phyloP scores from a whole-genome alignment of 2,113 vertebrate species.

The Noturus placidus region DNA sequence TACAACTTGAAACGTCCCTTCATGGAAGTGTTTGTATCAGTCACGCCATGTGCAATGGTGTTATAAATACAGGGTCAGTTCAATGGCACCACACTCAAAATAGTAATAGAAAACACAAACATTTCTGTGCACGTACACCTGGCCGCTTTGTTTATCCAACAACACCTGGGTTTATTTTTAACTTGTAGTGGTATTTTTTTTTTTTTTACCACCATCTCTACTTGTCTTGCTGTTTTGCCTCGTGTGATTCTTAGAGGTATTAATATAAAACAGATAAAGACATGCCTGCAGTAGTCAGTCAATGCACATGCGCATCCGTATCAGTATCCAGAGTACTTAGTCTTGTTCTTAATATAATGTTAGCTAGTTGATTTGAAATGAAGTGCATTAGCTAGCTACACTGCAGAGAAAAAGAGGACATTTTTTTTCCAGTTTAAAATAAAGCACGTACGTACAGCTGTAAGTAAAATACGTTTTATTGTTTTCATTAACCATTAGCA shows the following conservation, averaged over 20 bases:
- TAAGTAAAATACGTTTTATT: neutral
- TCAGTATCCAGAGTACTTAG: neutral
- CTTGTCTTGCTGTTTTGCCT: neutral
- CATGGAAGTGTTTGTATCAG: constrained; percentile 42
- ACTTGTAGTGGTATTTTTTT: neutral
- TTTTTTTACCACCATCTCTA: constrained; percentile 16
- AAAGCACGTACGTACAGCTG: neutral
- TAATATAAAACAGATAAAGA: neutral
- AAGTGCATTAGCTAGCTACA: neutral
- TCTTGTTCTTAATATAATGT: neutral
- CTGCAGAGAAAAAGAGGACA: neutral
- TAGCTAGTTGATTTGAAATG: neutral
- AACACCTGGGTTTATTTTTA: constrained; percentile 25
- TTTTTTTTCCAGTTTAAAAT: neutral
- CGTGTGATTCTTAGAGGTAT: constrained; percentile 28
- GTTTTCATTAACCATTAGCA: neutral
- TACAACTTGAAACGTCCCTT: constrained; percentile 10
- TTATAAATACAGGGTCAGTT: constrained; percentile 21
- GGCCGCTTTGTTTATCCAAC: neutral
- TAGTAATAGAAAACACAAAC: neutral
- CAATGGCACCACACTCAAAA: neutral
- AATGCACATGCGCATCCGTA: neutral
- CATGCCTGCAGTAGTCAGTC: neutral
- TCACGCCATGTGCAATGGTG: constrained; percentile 19
- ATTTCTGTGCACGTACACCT: constrained; percentile 16